These are phyloP conservation scores for Laticauda laticaudata DNA, from an alignment of 2,113 vertebrate genomes.

Conservation along the genomic window DNA sequence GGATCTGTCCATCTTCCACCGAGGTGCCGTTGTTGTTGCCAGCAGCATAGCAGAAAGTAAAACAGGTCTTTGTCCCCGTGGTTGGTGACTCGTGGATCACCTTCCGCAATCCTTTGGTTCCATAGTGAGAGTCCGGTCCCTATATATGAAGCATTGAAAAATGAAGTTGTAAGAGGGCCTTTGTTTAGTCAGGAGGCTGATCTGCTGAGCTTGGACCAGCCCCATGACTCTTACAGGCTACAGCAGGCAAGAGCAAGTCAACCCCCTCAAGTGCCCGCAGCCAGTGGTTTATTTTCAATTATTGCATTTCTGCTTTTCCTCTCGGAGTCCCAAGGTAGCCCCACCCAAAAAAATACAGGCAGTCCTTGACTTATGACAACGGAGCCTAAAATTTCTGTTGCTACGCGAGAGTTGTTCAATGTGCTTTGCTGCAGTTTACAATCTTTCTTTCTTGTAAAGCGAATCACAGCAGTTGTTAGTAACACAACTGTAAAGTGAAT, in stretches of 20 bases:
- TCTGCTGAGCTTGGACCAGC: not conserved
- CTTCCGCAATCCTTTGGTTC: slow-evolving; percentile 96
- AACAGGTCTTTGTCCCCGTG: slow-evolving; percentile 92
- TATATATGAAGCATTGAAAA: not conserved
- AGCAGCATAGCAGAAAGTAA: slow-evolving; percentile 95
- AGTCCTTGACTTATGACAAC: not conserved
- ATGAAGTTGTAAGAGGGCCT: not conserved
- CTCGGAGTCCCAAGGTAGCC: not conserved
- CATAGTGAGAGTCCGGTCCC: slow-evolving; percentile 97
- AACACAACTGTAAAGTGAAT: not conserved
- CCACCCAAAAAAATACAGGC: not conserved
- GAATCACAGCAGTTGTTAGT: not conserved
- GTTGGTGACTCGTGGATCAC: slow-evolving; percentile 92
- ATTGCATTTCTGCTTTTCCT: not conserved
- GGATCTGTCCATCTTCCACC: slow-evolving; percentile 96
- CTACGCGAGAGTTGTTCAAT: not conserved
- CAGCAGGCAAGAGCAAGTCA: not conserved
- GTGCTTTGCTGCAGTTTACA: not conserved
- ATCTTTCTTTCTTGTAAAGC: not conserved
- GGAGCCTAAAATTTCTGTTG: not conserved
- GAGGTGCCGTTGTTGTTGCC: slow-evolving; percentile 98
- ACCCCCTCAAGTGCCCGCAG: not conserved
- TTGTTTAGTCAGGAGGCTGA: not conserved
- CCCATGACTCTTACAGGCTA: not conserved
- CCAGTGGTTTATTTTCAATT: not conserved